phyloP scores from a whole-genome alignment of 1,140 invertebrate genomes.

The Brevipalpus yothersi region DNA sequence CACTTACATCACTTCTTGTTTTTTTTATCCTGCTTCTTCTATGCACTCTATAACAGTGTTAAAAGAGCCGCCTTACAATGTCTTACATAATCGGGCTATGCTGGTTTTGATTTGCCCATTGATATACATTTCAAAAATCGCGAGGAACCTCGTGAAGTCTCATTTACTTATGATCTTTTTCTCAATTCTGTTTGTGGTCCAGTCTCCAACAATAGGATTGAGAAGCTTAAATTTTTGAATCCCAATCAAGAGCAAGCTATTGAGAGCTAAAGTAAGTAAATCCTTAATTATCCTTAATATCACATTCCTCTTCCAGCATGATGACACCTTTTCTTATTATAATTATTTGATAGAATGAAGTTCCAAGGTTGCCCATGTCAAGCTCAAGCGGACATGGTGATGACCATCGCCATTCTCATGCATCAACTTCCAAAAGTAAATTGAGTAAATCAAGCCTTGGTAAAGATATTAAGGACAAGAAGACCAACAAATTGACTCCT shows the following conservation, averaged over 20 bases:
- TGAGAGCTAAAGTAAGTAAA: slow-evolving; percentile 48
- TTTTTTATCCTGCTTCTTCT: background rate
- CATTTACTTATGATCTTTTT: slow-evolving; percentile 60
- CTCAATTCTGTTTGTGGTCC: slow-evolving; percentile 40
- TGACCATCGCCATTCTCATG: background rate
- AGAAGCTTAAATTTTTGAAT: slow-evolving; percentile 54
- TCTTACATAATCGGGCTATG: slow-evolving; percentile 83
- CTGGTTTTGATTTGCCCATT: slow-evolving; percentile 67
- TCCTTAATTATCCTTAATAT: slow-evolving; percentile 16
- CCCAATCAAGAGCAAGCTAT: slow-evolving; percentile 48
- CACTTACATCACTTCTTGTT: background rate
- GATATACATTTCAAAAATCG: slow-evolving; percentile 73
- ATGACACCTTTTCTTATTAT: background rate
- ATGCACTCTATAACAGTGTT: slow-evolving; percentile 31
- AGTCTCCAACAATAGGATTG: slow-evolving; percentile 32
- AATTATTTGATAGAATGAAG: background rate
- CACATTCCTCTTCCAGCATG: slow-evolving; percentile 14
- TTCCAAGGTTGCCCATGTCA: background rate
- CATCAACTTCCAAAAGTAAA: background rate
- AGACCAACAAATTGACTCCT: background rate
- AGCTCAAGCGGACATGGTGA: background rate
- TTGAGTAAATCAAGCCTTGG: background rate
- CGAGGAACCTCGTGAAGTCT: slow-evolving; percentile 64
- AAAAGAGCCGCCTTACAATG: slow-evolving; percentile 68
- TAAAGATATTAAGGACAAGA: background rate